Base-by-base conservation (phyloP, 1,140 invertebrate species). In the Daktulosphaira vitifoliae region DNA sequence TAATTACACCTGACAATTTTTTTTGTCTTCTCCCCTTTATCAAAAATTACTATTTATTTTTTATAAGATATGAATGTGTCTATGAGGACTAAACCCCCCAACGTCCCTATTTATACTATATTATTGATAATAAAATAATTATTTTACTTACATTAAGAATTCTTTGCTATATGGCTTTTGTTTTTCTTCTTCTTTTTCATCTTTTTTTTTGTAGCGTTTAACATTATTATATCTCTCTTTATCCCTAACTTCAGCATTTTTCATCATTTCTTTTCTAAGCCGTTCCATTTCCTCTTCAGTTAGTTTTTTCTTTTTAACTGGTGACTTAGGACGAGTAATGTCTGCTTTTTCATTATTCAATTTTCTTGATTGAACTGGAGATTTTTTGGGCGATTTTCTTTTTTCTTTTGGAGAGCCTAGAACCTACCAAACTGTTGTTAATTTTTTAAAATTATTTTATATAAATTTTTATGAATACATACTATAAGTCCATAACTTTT, bases 231-330 rank as follows among this genome's bases (percentile, higher is more conserved):
- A 77, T 62, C 87, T 74, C 71, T 86, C 81, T 66, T 82, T 81
- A 64, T 90, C 85, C 8, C 87, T 76, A 80, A 82, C 82, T 65
- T 78, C 76, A 1, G 87, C 89, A 78, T 92, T 86, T 25, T 79
- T 74, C 79, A 88, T 85, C 92, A 96, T 96, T 77, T 91, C 89
- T 51, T 79, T 77, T 66, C 88, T 74, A 62, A 78, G 78, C 48
- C 76, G 77, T 71, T 90, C 83, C 68, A 84, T 86, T 73, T 93
- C 90, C 68, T 82, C 79, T 67, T 84, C 82, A 16, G 79, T 78
- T 49, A 88, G 68, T 50, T 66, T 66, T 8, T 37, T 49, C 23
- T 66, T 66, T 6, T 48, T 56, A 4, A 37, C 26, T 49, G 20
- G 15, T 33, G 66, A 29, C 18, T n/a, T 5, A 7, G 42, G 16